Evolutionary conservation across 1,140 invertebrate species (phyloP), one percentile per base, ranked within the genome.

Genomic region (Parapsyche elsis): DNA sequence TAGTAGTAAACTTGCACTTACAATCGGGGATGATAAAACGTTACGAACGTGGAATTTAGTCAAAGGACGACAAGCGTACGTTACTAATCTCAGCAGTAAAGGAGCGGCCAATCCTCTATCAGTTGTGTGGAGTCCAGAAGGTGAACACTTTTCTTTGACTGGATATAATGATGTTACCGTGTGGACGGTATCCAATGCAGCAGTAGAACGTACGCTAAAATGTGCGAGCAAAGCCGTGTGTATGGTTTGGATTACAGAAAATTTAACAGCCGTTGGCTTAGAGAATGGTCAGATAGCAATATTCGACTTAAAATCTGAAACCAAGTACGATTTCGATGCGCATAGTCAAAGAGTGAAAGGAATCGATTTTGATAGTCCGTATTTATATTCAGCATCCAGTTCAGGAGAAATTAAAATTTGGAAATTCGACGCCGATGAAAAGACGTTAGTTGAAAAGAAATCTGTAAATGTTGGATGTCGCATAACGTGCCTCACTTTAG

Each of bases 41-140:
- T 87, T 99, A 19, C 90, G 94, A 84, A 98, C 96, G 0, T 99
- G 97, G 97, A 98, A 99, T 90, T 88, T 99, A 78, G 89, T 99
- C 0, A 98, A 97, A 88, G 97, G 97, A 0, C 90, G 95, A 83
- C 92, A 92, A 85, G 96, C 96, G 1, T 99, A 95, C 86, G 93
- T 94, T 0, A 96, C 94, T 1, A 98, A 98, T 87, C 87, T 98
- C 23, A 89, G 90, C 19, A 92, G 90, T 64, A 93, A 92, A 85
- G 91, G 87, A 87, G 91, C 85, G 87, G 88, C 84, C 84, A 85
- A 87, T 84, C 92, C 85, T 83, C 90, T 86, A 80, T 91, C 86
- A 84, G 92, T 86, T 78, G 90, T 87, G 78, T 95, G 93, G 91
- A 92, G 91, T 73, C 92, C 93, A 10, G 88, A 90, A 84, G 96